A percentile compares a stretch with the other conserved stretches of the same genome.
phyloP scores from a whole-genome alignment of 30 jellyfish, hydroid and myxozoan species.

The Hydra vulgaris region DNA sequence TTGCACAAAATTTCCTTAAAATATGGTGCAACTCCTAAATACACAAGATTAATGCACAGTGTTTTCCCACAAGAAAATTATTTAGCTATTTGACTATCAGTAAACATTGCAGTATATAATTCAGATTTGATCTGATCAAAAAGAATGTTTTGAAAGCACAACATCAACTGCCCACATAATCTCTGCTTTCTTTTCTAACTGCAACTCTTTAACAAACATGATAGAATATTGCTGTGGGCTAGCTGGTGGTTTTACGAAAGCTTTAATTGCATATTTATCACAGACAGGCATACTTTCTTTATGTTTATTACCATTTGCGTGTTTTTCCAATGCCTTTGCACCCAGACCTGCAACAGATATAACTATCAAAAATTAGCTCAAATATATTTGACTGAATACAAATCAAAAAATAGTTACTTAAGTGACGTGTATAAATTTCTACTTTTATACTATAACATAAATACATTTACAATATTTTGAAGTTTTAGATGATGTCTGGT shows the following conservation, averaged over 20 bases:
- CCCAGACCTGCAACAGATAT: background rate
- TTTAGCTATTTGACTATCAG: background rate
- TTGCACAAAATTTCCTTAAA: background rate
- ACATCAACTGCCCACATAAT: background rate
- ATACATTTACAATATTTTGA: no score
- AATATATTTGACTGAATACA: background rate
- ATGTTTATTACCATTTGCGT: background rate
- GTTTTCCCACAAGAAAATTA: background rate
- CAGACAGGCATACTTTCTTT: background rate
- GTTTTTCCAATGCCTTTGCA: background rate
- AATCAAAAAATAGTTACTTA: no score
- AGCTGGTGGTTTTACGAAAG: background rate
- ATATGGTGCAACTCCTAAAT: background rate
- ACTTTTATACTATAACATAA: no score
- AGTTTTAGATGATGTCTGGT: no score
- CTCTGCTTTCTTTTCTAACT: background rate
- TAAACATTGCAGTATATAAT: background rate
- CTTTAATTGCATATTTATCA: background rate
- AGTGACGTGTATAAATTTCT: no score
- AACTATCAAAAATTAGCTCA: background rate
- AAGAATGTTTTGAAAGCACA: background rate
- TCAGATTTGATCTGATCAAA: background rate
- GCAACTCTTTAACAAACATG: background rate
- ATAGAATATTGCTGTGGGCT: background rate
- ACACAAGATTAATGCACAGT: background rate